Percentiles rank a stretch among this genome's conserved stretches.
These are phyloP conservation scores for Lasioglossum baleicum DNA, from an alignment of 1,140 invertebrate species.

Conservation along the genomic window DNA sequence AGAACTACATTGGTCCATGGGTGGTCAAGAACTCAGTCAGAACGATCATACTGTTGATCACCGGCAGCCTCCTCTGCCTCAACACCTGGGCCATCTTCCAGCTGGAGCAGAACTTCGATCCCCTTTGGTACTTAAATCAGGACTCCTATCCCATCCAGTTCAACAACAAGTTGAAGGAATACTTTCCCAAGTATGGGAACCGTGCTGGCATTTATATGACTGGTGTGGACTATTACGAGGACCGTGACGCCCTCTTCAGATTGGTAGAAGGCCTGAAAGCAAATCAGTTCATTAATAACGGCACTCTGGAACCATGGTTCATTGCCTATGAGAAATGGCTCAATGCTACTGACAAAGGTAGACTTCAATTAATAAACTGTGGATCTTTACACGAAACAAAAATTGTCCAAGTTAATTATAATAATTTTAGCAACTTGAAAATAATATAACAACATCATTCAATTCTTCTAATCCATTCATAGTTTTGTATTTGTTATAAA, in stretches of 20 bases:
- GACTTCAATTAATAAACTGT: neutral
- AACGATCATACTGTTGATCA: constrained; percentile 75
- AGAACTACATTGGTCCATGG: constrained; percentile 78
- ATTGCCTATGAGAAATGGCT: constrained; percentile 70
- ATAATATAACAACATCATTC: no score
- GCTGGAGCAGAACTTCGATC: constrained; percentile 82
- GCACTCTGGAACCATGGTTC: constrained; percentile 76
- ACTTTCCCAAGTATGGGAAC: constrained; percentile 80
- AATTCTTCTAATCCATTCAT: no score
- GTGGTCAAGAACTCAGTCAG: constrained; percentile 78
- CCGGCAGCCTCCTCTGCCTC: constrained; percentile 62
- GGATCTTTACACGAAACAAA: no score
- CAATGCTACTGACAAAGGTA: constrained; percentile 62
- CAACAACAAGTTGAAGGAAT: constrained; percentile 75
- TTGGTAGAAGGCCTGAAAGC: constrained; percentile 63
- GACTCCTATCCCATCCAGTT: constrained; percentile 77
- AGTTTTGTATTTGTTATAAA: no score
- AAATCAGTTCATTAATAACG: constrained; percentile 75
- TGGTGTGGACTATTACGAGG: constrained; percentile 75
- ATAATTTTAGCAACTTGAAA: no score
- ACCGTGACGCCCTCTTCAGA: constrained; percentile 63
- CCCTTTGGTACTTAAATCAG: constrained; percentile 81
- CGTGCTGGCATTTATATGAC: constrained; percentile 79
- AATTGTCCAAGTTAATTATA: no score
- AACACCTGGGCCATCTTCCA: constrained; percentile 78